Conservation (phyloP, 2,888 invertebrate species). For the Eristalis arbustorum region DNA sequence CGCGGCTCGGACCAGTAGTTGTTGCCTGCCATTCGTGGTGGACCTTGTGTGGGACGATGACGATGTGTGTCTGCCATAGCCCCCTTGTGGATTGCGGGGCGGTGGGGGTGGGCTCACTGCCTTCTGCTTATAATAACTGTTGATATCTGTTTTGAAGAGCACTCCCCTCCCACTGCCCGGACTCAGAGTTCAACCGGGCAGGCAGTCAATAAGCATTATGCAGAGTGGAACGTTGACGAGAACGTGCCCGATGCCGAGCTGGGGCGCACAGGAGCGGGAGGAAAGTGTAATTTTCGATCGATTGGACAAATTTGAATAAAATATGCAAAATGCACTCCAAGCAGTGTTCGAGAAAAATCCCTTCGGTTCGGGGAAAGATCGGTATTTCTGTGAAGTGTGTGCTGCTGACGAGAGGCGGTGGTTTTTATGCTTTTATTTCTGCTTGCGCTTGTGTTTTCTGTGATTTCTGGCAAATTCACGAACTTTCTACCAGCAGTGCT, state of each 20-base stretch:
- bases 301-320: constrained; percentile 70
- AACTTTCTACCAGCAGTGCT: neutral
- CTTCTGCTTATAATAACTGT: constrained; percentile 61
- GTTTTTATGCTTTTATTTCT: neutral
- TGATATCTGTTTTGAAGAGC: constrained; percentile 59
- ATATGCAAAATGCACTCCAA: constrained; percentile 62
- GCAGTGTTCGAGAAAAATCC: constrained; percentile 13
- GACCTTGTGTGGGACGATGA: constrained; percentile 50
- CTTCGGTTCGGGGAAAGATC: constrained; percentile 38
- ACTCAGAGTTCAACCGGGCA: constrained; percentile 9
- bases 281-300: constrained; percentile 69
- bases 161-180: neutral
- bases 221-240: constrained; percentile 39
- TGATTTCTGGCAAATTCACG: neutral
- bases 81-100: no score
- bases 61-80: constrained; percentile 2
- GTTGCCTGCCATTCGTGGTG: neutral
- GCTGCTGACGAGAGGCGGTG: neutral
- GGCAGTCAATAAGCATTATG: constrained; percentile 67
- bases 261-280: constrained; percentile 15
- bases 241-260: neutral
- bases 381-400: neutral
- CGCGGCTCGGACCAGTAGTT: neutral
- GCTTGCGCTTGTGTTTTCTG: no score
- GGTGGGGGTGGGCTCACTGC: constrained; percentile 15